Evolutionary conservation across 2,797 vertebrate species (phyloP), one percentile per base, ranked within the genome.

Genomic region (Falco cherrug): DNA sequence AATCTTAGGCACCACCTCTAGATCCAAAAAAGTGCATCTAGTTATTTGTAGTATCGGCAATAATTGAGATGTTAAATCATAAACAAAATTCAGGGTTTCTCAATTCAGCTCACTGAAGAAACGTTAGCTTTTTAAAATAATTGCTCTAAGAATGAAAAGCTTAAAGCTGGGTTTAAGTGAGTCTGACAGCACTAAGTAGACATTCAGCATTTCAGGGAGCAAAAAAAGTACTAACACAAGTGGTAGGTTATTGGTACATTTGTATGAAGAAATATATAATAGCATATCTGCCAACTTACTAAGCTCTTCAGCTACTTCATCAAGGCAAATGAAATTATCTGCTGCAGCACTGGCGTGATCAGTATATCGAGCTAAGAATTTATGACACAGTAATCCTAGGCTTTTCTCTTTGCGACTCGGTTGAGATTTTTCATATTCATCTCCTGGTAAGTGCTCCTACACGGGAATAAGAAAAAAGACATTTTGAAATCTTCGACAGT

Each of bases 321-420:
- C 99, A 21, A 99, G 98, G 93, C 99, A 99, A 97, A 99, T 99
- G 94, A 99, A 98, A 22, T 98, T 99, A 95, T 98, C 98, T 76
- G 98, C 94, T 24, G 97, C 98, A 31, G 98, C 96, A 91, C 98
- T 98, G 7, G 99, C 99, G 84, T 98, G 98, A 83, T 99, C 98
- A 20, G 99, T 99, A 81, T 99, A 99, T 7, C 99, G 98, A 57
- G 99, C 99, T 51, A 99, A 97, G 95, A 99, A 99, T 79, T 99
- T 99, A 84, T 99, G 99, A 92, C 99, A 99, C 33, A 99, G 98
- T 65, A 99, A 97, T 51, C 99, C 99, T 13, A 99, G 98, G 91
- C 99, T 99, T 96, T 99, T 99, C 93, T 99, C 99, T 96, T 99
- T 99, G 75, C 99, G 98, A 96, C 99, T 99, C 12, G 98, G 99